Conservation (phyloP, 2,113 vertebrate genomes). For the Paralichthys olivaceus region DNA sequence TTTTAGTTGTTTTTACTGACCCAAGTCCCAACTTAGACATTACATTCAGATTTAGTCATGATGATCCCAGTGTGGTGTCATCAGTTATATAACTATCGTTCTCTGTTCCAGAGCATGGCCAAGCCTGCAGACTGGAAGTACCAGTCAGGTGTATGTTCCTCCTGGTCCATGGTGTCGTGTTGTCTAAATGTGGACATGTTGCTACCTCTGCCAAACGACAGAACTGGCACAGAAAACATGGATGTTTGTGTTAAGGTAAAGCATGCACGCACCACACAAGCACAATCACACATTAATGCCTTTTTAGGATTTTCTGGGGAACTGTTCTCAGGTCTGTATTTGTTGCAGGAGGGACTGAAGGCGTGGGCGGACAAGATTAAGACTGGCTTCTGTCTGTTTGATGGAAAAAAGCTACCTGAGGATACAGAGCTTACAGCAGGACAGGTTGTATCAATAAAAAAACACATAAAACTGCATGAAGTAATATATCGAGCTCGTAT, state of each 20-base stretch:
- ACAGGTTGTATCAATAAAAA: conserved; percentile 76
- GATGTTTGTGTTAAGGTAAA: conserved; percentile 87
- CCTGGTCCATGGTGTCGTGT: conserved; percentile 88
- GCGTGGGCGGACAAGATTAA: conserved; percentile 90
- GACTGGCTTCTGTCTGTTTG: conserved; percentile 87
- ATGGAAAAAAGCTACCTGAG: conserved; percentile 85
- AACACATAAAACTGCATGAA: background rate
- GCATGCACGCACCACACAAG: background rate
- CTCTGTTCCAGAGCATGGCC: conserved; percentile 83
- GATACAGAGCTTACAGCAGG: conserved; percentile 87
- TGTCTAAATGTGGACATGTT: conserved; percentile 87
- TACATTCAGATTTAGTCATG: background rate
- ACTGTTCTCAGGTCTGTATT: conserved; percentile 1
- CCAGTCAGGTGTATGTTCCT: conserved; percentile 85
- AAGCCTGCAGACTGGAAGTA: conserved; percentile 97
- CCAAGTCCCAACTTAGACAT: background rate
- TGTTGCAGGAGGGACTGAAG: conserved; percentile 87
- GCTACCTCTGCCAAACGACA: conserved; percentile 83
- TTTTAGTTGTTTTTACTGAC: background rate
- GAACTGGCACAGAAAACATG: conserved; percentile 73
- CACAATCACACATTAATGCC: background rate
- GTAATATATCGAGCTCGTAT: background rate
- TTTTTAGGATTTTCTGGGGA: background rate
- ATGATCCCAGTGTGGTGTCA: background rate
- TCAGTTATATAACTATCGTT: background rate